Evolutionary conservation across 2,113 vertebrate species (phyloP).

Genomic region (Quiscalus mexicanus): DNA sequence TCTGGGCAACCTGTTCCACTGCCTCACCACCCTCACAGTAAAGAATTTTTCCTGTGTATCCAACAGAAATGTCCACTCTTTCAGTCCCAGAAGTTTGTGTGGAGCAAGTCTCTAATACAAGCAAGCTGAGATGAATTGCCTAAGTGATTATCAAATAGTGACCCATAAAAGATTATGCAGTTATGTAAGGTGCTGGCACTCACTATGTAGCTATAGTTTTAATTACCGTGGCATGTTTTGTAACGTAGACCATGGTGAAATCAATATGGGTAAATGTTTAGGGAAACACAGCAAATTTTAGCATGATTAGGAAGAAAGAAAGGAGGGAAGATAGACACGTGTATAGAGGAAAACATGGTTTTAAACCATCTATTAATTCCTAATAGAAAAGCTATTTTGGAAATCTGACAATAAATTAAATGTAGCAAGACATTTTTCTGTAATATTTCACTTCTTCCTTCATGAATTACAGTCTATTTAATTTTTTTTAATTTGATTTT

Average conservation of each 20-base stretch:
- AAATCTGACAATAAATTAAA: background rate
- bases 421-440: background rate
- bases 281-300: background rate
- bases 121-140: background rate
- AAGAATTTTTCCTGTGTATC: rapidly evolving
- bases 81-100: background rate
- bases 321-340: background rate
- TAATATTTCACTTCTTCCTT: background rate
- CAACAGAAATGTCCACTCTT: background rate
- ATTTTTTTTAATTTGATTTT: background rate
- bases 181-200: background rate
- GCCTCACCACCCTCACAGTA: background rate
- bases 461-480: background rate
- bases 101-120: background rate
- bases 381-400: background rate
- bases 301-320: background rate
- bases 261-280: background rate
- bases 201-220: background rate
- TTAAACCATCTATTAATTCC: background rate
- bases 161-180: background rate
- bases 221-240: background rate
- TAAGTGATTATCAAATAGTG: background rate
- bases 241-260: background rate
- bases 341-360: background rate
- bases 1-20: background rate